Conservation (phyloP, 2,113 vertebrate species). For the Parus major region DNA sequence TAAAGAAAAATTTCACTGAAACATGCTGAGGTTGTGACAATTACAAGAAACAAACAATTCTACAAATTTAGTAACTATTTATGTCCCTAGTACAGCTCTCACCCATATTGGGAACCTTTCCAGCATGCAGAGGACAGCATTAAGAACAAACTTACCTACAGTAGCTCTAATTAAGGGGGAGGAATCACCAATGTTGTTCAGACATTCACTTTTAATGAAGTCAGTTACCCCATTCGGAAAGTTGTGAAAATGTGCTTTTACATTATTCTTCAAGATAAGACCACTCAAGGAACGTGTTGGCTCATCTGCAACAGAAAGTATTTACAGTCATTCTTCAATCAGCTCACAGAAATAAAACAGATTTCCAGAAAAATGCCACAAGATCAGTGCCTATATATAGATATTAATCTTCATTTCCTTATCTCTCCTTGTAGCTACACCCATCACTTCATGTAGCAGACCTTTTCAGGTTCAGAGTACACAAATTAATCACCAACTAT, state of each 20-base stretch:
- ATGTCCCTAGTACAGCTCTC: neutral
- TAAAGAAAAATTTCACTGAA: neutral
- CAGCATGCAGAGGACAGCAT: neutral
- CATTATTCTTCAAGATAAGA: slow-evolving; percentile 96
- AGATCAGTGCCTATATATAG: neutral
- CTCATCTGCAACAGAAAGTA: slow-evolving; percentile 83
- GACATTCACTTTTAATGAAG: slow-evolving; percentile 95
- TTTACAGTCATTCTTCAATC: neutral
- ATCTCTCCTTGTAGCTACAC: neutral
- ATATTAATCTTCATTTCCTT: neutral
- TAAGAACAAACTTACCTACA: slow-evolving; percentile 83
- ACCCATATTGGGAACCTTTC: neutral
- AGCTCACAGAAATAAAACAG: neutral
- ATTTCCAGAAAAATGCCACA: neutral
- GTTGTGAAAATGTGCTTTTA: slow-evolving; percentile 97
- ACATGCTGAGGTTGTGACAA: neutral
- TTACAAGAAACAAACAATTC: neutral
- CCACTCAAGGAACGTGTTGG: slow-evolving; percentile 95
- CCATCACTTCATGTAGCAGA: neutral
- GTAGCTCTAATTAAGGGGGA: slow-evolving; percentile 97
- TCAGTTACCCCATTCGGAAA: slow-evolving; percentile 94
- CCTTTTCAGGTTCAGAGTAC: neutral
- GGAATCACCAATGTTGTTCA: slow-evolving; percentile 94
- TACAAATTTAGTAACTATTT: neutral
- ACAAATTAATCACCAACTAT: neutral